Evolutionary conservation across 2,113 vertebrate species (phyloP), one percentile per base, ranked within the genome.

Genomic region (Motacilla alba): DNA sequence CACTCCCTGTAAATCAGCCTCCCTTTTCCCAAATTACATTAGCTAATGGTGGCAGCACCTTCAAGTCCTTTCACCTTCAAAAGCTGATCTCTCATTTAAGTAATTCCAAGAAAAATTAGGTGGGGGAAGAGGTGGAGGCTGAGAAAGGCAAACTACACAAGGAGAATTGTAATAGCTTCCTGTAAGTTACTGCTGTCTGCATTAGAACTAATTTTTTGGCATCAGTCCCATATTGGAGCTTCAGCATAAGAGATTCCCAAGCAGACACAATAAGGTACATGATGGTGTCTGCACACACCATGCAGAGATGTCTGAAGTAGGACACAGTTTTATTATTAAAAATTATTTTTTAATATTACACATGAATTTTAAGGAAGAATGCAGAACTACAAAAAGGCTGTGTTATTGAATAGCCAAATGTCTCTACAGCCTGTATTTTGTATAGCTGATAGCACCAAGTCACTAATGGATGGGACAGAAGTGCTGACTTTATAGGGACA

Each of bases 21-120:
- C 31, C 30, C 23, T 85, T 73, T 50, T 70, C 28, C 43, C 63
- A 83, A 76, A 95, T 91, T 76, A 46, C 90, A 95, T 96, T 95
- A 93, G 93, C 79, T 97, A 95, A 96, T 90, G 72, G 84, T 46
- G n/a, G 58, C 77, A 84, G 91, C 89, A 95, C 69, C 69, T 87
- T 84, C 73, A 60, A 39, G 21, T 56, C 74, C 49, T 31, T 79
- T 95, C 62, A 93, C 93, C 84, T 96, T 95, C 84, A 94, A 88
- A 93, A 93, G 59, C 68, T 83, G 27, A 64, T 69, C 16, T 87
- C 62, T 85, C 62, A 66, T 50, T 78, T 77, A 90, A 90, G 31
- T 60, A 93, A 94, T 91, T 96, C 68, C 90, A 93, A 88, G 87
- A 93, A 94, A 95, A 87, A 76, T 5, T 8, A 35, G 20, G 43